Percentiles rank a stretch among this genome's conserved stretches.
These are phyloP conservation scores for Branchinecta lynchi DNA, from an alignment of 1,140 invertebrate genomes.

Conservation along the genomic window DNA sequence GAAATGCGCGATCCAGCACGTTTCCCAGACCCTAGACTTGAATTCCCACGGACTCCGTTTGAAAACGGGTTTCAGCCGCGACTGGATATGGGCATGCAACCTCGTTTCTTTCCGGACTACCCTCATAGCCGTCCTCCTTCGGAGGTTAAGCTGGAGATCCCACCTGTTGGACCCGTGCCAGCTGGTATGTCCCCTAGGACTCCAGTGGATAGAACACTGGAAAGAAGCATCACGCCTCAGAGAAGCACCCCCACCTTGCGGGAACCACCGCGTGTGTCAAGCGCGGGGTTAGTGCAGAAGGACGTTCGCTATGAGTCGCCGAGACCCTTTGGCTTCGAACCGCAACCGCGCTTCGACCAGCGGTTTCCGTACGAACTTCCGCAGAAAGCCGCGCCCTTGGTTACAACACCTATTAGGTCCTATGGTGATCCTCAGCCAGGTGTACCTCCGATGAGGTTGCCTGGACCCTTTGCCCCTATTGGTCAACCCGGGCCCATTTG, in stretches of 20 bases:
- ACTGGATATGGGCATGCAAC: background rate
- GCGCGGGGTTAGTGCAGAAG: background rate
- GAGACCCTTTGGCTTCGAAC: background rate
- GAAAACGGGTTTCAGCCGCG: background rate
- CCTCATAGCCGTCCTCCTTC: background rate
- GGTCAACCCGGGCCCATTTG: background rate
- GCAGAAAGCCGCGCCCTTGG: background rate
- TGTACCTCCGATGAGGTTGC: background rate
- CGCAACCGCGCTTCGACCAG: background rate
- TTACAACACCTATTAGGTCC: background rate
- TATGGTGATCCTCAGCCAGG: constrained; percentile 10
- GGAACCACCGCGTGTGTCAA: background rate
- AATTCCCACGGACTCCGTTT: background rate
- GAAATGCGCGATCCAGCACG: background rate
- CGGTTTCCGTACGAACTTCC: background rate
- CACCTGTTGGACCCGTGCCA: background rate
- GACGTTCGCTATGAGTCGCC: background rate
- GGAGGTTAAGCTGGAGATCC: background rate
- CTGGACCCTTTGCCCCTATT: background rate
- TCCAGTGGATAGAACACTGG: background rate
- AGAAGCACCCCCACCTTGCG: background rate
- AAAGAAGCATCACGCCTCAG: background rate
- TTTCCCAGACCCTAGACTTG: background rate
- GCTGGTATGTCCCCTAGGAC: background rate
- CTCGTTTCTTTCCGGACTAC: background rate